phyloP scores from a whole-genome alignment of 2,888 invertebrate species.

The Lamellibrachia columna region DNA sequence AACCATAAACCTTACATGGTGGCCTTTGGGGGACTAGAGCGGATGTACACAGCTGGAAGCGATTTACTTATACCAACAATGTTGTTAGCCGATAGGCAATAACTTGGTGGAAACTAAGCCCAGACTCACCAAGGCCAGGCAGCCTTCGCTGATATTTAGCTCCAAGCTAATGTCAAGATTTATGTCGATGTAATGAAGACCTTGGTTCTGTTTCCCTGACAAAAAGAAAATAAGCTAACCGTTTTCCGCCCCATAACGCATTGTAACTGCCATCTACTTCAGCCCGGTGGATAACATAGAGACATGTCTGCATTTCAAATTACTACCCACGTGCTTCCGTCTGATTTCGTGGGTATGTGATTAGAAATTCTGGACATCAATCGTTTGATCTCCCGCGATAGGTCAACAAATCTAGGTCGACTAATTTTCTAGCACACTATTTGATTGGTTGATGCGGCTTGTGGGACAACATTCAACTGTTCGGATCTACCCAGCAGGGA shows the following conservation, averaged over 20 bases:
- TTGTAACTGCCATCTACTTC: not conserved
- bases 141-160: not conserved
- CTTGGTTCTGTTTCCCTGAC: not conserved
- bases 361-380: too few relatives aligned
- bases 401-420: too few relatives aligned
- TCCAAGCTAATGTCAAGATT: not conserved
- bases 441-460: too few relatives aligned
- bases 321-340: not conserved
- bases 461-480: too few relatives aligned
- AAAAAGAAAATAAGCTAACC: not conserved
- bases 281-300: not conserved
- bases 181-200: not conserved
- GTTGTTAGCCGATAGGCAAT: not conserved
- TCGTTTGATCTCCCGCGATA: too few relatives aligned
- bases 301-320: not conserved
- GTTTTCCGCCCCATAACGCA: not conserved
- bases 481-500: too few relatives aligned
- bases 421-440: too few relatives aligned
- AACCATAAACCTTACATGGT: not conserved
- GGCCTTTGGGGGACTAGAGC: not conserved
- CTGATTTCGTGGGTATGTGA: not conserved
- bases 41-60: constrained; percentile 6
- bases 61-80: not conserved
- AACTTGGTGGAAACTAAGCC: not conserved
- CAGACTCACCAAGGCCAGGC: not conserved